phyloP scores from a whole-genome alignment of 2,113 vertebrate genomes.

The Agapornis roseicollis region DNA sequence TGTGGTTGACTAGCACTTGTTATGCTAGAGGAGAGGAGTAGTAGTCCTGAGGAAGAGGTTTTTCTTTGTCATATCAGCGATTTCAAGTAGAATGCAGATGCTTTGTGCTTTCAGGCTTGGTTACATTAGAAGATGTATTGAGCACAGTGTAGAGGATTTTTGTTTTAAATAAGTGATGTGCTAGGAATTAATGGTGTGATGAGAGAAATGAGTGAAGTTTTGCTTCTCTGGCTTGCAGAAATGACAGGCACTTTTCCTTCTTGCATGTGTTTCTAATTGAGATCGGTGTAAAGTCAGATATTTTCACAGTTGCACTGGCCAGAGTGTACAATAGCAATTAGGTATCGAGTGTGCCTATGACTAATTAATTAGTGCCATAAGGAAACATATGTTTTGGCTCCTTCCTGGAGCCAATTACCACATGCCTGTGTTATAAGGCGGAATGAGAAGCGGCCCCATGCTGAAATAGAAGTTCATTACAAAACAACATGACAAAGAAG shows the following conservation, averaged over 20 bases:
- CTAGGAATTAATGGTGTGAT: background rate
- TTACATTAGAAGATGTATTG: background rate
- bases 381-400: slow-evolving; percentile 36
- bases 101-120: slow-evolving; percentile 21
- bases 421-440: background rate
- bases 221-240: background rate
- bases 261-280: background rate
- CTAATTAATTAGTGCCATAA: slow-evolving; percentile 32
- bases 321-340: slow-evolving; percentile 15
- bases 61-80: slow-evolving; percentile 54
- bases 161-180: background rate
- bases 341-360: background rate
- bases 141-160: background rate
- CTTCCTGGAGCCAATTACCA: slow-evolving; percentile 44
- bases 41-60: slow-evolving; percentile 57
- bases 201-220: background rate
- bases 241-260: background rate
- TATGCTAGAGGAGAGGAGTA: background rate
- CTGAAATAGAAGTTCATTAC: background rate
- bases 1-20: slow-evolving; percentile 56
- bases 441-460: background rate
- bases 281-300: background rate
- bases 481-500: background rate
- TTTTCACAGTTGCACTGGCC: slow-evolving; percentile 1
- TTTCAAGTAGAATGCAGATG: slow-evolving; percentile 31